Evolutionary conservation across 2,797 vertebrate species (phyloP), one percentile per base, ranked within the genome.

Genomic region (Enteromius paludinosus): DNA sequence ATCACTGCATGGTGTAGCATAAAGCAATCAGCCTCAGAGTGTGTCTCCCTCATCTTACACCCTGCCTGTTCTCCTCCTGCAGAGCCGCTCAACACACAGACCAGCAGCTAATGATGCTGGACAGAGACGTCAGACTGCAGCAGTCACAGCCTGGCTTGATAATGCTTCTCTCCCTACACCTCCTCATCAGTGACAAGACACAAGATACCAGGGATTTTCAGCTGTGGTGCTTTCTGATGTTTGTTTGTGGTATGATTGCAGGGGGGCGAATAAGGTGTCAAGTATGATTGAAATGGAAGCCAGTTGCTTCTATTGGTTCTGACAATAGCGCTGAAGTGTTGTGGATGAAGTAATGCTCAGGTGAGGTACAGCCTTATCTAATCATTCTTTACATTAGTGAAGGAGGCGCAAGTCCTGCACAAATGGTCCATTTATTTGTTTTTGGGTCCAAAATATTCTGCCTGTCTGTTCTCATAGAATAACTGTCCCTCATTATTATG

Each of bases 101-200:
- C 91, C 92, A 90, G 92, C 90, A 94, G 88, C 92, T 94, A 94
- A 95, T 93, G 92, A 95, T 91, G 89, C 87, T 88, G 93, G 93
- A 94, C 93, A 91, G 87, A 92, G 92, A 90, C 87, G 86, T 90
- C 91, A 88, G 91, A 91, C 91, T 89, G 85, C 87, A 90, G 89
- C 87, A 38, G 84, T 90, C 85, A 86, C 86, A 90, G 87, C 88
- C 86, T 90, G 35, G 62, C 72, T 90, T 92, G 90, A 92, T 93
- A 91, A 93, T 88, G 84, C 89, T 81, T 72, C 56, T 84, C 75
- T 87, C 79, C 87, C 78, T 87, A 92, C 91, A 91, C 89, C 90
- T 92, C 90, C 92, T 93, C 92, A 92, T 93, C 92, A 92, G 89
- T 89, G 87, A 86, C 70, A 56, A 88, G 87, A 92, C 90, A 90